These are phyloP conservation scores for Oxystoma pomonae DNA, from an alignment of 2,888 invertebrate genomes.

Conservation along the genomic window DNA sequence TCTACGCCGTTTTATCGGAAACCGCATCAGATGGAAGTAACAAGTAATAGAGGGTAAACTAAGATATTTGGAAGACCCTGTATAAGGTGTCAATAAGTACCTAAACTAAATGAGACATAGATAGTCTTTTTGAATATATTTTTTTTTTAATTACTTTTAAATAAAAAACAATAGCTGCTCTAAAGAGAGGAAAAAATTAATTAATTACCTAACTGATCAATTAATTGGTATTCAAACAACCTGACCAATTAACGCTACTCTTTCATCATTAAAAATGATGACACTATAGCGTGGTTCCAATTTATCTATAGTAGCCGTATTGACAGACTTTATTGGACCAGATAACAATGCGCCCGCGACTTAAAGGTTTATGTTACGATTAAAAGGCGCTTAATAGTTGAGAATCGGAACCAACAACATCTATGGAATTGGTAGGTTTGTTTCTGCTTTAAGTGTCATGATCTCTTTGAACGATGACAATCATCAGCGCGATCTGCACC, in stretches of 20 bases:
- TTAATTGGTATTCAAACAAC: background rate
- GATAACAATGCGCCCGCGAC: background rate
- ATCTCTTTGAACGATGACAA: no score
- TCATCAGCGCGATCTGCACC: no score
- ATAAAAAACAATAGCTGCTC: no score
- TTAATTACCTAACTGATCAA: background rate
- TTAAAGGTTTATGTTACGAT: background rate
- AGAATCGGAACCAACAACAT: background rate
- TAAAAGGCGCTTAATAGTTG: background rate
- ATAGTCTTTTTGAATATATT: no score
- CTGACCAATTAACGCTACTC: background rate
- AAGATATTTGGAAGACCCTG: no score
- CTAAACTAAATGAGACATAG: no score
- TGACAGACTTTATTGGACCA: background rate
- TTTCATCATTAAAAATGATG: background rate
- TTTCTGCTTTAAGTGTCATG: background rate
- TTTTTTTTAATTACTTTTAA: no score
- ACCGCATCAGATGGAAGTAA: no score
- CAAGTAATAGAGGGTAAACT: no score
- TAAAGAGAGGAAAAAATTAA: no score
- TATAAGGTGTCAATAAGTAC: no score
- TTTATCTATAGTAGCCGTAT: background rate
- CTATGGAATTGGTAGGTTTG: background rate
- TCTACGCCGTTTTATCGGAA: no score
- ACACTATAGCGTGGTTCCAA: background rate